Evolutionary conservation across 2,797 vertebrate genomes (phyloP).

Genomic region (Sebastolobus alascanus): DNA sequence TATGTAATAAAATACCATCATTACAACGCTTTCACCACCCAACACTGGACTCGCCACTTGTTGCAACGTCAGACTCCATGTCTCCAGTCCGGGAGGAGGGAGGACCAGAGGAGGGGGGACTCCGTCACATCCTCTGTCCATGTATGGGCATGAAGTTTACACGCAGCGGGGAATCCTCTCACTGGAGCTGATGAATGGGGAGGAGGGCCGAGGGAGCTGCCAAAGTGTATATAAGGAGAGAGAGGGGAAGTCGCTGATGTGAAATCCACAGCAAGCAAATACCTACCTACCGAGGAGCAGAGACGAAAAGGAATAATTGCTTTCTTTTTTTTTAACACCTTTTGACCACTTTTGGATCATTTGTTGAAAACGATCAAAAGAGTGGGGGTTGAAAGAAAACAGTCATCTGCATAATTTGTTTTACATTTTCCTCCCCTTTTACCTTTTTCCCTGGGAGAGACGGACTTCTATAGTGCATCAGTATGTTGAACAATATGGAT

Average conservation of each 20-base stretch:
- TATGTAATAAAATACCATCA: slow-evolving; percentile 19
- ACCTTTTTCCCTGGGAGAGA: slow-evolving; percentile 58
- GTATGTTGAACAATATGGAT: slow-evolving; percentile 95
- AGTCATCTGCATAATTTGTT: slow-evolving; percentile 64
- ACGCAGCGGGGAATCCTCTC: slow-evolving; percentile 98
- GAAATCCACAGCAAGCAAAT: slow-evolving; percentile 88
- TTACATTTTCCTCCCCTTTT: slow-evolving; percentile 15
- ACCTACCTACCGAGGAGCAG: slow-evolving; percentile 77
- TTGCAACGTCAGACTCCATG: slow-evolving; percentile 90
- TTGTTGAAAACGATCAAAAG: slow-evolving; percentile 69
- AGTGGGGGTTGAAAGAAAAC: slow-evolving; percentile 69
- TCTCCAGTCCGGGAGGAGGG: slow-evolving; percentile 83
- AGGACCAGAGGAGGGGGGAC: slow-evolving; percentile 78
- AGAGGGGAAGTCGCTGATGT: slow-evolving; percentile 86
- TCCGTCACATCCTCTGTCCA: slow-evolving; percentile 99
- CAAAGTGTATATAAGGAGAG: slow-evolving; percentile 92
- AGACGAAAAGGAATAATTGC: slow-evolving; percentile 78
- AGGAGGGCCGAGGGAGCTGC: slow-evolving; percentile 91
- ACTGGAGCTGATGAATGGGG: slow-evolving; percentile 96
- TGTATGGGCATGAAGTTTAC: slow-evolving; percentile 99
- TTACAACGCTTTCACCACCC: slow-evolving; percentile 27
- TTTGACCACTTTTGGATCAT: slow-evolving; percentile 79
- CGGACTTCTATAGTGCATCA: slow-evolving; percentile 80
- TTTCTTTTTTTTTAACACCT: slow-evolving; percentile 59
- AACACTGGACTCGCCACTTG: slow-evolving; percentile 72